These are phyloP conservation scores for Axinella damicornis DNA, from an alignment of 37 sponge, comb jelly and placozoan genomes.

Conservation along the genomic window DNA sequence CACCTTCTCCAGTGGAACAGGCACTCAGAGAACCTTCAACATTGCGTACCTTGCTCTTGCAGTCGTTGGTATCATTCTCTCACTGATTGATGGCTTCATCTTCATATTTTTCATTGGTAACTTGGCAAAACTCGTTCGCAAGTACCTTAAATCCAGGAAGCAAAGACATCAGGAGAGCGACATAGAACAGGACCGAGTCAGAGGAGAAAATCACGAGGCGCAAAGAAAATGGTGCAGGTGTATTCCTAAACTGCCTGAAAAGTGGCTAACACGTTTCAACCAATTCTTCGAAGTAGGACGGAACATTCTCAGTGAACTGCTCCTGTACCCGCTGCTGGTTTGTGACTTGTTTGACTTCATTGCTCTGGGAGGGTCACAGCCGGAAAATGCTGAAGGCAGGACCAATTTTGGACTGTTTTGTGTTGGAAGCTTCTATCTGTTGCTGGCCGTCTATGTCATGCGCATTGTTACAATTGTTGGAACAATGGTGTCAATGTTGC, in stretches of 20 bases:
- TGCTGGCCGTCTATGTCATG: constrained; percentile 48
- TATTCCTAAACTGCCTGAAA: background rate
- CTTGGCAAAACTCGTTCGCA: constrained; percentile 19
- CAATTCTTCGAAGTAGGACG: constrained; percentile 51
- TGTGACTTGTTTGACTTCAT: constrained; percentile 62
- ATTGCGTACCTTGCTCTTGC: constrained; percentile 24
- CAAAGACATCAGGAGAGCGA: constrained; percentile 1
- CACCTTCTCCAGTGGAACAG: background rate
- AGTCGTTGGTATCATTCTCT: constrained; percentile 21
- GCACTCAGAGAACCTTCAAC: background rate
- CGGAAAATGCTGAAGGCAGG: background rate
- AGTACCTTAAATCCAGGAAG: background rate
- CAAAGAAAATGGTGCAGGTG: no score
- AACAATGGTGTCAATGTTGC: constrained; percentile 13
- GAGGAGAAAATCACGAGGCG: background rate
- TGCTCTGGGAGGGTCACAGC: background rate
- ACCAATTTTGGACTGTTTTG: constrained; percentile 22
- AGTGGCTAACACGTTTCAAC: constrained; percentile 22
- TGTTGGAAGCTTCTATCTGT: constrained; percentile 50
- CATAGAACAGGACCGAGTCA: background rate
- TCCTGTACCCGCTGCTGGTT: constrained; percentile 57
- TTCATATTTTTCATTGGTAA: constrained; percentile 45
- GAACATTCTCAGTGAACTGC: constrained; percentile 38
- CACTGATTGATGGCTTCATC: constrained; percentile 55
- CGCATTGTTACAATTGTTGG: constrained; percentile 20